Conservation (phyloP, 2,888 invertebrate genomes). For the Gastracanthus pulcherrimus region DNA sequence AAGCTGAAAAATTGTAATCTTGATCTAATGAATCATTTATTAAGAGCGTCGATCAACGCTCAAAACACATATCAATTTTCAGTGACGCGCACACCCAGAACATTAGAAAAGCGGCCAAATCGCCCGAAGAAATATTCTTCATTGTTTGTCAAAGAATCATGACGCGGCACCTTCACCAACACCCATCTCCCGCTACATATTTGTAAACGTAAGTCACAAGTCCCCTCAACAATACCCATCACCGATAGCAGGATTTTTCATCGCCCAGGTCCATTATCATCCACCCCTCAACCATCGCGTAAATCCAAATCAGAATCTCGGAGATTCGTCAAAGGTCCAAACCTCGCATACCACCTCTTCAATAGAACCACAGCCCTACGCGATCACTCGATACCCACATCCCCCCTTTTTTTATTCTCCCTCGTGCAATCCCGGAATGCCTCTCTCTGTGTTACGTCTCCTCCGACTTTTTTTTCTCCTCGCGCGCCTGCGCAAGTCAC, state of each 20-base stretch:
- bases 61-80: slow-evolving; percentile 3
- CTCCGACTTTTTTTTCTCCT: slow-evolving; percentile 57
- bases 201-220: slow-evolving; percentile 30
- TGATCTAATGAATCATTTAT: no score
- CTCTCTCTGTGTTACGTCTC: no score
- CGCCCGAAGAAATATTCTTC: background rate
- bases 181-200: background rate
- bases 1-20: no score
- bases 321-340: slow-evolving; percentile 13
- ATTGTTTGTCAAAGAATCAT: background rate
- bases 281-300: background rate
- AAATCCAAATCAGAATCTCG: background rate
- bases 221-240: slow-evolving; percentile 31
- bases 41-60: background rate
- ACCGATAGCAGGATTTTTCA: slow-evolving; percentile 32
- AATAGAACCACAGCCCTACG: no score
- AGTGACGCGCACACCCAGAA: background rate
- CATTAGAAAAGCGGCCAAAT: background rate
- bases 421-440: no score
- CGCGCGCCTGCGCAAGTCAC: slow-evolving; percentile 61
- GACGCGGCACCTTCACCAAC: background rate
- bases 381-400: no score
- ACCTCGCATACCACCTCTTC: background rate
- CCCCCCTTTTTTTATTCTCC: no score
- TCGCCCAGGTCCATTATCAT: slow-evolving; percentile 28